phyloP scores from a whole-genome alignment of 2,888 invertebrate species.

The Atrina japonica region DNA sequence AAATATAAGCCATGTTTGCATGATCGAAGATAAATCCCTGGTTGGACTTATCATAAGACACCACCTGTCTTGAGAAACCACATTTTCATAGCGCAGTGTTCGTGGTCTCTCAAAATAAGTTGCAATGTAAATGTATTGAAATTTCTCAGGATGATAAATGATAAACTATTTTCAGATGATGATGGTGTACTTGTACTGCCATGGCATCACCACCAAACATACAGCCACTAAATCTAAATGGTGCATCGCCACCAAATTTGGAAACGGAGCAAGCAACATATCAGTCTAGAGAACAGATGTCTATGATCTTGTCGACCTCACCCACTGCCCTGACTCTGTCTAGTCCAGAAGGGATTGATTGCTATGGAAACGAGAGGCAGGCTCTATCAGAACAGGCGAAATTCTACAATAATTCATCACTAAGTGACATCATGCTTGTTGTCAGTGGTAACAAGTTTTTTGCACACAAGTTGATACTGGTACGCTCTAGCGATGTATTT shows the following conservation, averaged over 20 bases:
- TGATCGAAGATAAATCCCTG: too few relatives aligned
- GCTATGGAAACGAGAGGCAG: constrained; percentile 73
- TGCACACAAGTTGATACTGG: constrained; percentile 81
- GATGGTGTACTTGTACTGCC: too few relatives aligned
- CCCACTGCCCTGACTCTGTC: constrained; percentile 58
- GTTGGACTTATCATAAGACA: too few relatives aligned
- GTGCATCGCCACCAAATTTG: constrained; percentile 41
- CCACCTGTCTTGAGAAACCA: too few relatives aligned
- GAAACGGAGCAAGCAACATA: constrained; percentile 24
- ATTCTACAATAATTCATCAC: constrained; percentile 68
- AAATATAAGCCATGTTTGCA: too few relatives aligned
- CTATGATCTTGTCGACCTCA: constrained; percentile 41
- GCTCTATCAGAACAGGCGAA: constrained; percentile 66
- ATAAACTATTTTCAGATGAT: too few relatives aligned
- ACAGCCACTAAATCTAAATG: constrained; percentile 51
- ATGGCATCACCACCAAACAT: constrained; percentile 59
- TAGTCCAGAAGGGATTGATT: constrained; percentile 72
- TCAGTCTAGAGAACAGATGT: constrained; percentile 8
- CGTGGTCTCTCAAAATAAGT: too few relatives aligned
- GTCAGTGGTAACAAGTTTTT: constrained; percentile 80
- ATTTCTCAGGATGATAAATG: too few relatives aligned
- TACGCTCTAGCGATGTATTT: constrained; percentile 82
- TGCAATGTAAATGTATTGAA: too few relatives aligned
- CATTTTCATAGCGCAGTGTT: too few relatives aligned
- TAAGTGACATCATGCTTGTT: constrained; percentile 70